These are phyloP conservation scores for Pogonognathellus flavescens DNA, from an alignment of 1,140 invertebrate genomes.

Conservation along the genomic window DNA sequence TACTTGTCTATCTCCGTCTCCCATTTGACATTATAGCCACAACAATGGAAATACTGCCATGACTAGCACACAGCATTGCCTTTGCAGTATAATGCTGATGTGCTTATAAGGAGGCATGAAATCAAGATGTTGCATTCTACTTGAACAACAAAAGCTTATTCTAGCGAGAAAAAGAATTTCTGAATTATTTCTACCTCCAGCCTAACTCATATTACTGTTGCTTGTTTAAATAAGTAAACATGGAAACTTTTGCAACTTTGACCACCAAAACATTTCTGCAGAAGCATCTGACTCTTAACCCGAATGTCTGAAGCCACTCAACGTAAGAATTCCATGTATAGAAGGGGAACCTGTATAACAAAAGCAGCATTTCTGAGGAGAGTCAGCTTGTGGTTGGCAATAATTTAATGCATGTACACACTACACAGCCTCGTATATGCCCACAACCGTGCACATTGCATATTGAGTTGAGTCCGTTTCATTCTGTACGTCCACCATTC, in stretches of 20 bases:
- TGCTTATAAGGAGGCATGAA: background rate
- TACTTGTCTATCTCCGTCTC: background rate
- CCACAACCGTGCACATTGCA: background rate
- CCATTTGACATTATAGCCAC: background rate
- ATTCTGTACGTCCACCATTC: background rate
- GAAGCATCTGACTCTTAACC: background rate
- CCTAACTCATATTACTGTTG: background rate
- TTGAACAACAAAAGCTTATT: background rate
- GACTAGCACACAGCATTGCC: background rate
- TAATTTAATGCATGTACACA: slow-evolving; percentile 20
- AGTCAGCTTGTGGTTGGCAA: slow-evolving; percentile 32
- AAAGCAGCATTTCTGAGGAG: background rate
- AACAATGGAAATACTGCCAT: background rate
- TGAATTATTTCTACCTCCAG: background rate
- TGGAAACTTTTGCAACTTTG: background rate
- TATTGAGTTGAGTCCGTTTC: background rate
- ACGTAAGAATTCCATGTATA: background rate
- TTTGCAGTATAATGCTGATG: background rate
- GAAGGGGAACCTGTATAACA: background rate
- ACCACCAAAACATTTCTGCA: slow-evolving; percentile 11
- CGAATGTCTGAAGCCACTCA: background rate
- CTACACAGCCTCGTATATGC: background rate
- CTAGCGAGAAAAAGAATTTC: background rate
- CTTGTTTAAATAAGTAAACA: slow-evolving; percentile 29
- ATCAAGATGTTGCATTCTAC: slow-evolving; percentile 36